phyloP scores from a whole-genome alignment of 2,797 vertebrate genomes.

The Oryzias dopingdopingensis region DNA sequence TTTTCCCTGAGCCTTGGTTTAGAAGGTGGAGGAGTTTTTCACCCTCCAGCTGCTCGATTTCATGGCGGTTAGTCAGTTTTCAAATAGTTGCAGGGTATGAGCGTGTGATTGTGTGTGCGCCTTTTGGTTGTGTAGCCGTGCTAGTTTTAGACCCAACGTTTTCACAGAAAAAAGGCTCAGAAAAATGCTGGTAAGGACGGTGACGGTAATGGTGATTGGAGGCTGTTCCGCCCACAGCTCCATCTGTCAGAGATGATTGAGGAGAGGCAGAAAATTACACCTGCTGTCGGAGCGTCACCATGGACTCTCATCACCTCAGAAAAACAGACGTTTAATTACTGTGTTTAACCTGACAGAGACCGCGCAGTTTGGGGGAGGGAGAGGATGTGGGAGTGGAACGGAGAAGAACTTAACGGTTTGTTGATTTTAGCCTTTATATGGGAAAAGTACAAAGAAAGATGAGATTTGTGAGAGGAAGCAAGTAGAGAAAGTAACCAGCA shows the following conservation, averaged over 20 bases:
- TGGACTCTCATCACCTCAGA: slow-evolving; percentile 41
- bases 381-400: slow-evolving; percentile 4
- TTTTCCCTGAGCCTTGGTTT: slow-evolving; percentile 46
- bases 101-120: slow-evolving; percentile 25
- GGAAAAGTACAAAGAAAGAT: neutral
- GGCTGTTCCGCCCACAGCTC: slow-evolving; percentile 38
- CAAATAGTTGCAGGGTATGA: slow-evolving; percentile 31
- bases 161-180: slow-evolving; percentile 13
- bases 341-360: slow-evolving; percentile 54
- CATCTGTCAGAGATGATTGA: slow-evolving; percentile 48
- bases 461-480: neutral
- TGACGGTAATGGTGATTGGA: slow-evolving; percentile 18
- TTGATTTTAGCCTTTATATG: slow-evolving; percentile 14
- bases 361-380: slow-evolving; percentile 10
- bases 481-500: too few species aligned
- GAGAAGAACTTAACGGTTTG: neutral
- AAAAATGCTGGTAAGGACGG: slow-evolving; percentile 9
- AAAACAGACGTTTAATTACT: slow-evolving; percentile 48
- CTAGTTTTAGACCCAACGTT: slow-evolving; percentile 11
- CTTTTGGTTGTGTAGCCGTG: slow-evolving; percentile 1
- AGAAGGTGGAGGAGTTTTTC: slow-evolving; percentile 54
- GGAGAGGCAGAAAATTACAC: slow-evolving; percentile 46
- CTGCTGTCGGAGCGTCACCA: slow-evolving; percentile 36
- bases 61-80: slow-evolving; percentile 55
- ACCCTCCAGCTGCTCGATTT: slow-evolving; percentile 57